Percentiles rank a stretch among this genome's conserved stretches.
Conservation (phyloP, 2,888 invertebrate genomes). For the Troilus luridus region DNA sequence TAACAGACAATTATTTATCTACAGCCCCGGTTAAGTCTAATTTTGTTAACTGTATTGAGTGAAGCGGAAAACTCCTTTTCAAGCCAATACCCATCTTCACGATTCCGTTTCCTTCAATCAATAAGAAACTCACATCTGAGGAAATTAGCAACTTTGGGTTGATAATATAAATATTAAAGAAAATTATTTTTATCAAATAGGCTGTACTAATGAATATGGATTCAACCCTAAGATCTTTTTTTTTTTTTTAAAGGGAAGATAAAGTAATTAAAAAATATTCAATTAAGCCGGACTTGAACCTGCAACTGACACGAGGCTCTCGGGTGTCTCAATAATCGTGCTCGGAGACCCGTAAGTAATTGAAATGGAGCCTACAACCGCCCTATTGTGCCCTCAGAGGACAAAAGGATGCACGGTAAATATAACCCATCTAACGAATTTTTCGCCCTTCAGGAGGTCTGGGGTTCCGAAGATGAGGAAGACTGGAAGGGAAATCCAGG, state of each 20-base stretch:
- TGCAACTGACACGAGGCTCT: neutral
- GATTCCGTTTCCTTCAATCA: too few relatives aligned
- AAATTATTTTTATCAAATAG: too few relatives aligned
- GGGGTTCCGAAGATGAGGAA: neutral
- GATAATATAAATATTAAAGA: too few relatives aligned
- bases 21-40: too few relatives aligned
- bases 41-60: too few relatives aligned
- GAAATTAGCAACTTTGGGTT: too few relatives aligned
- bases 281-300: neutral
- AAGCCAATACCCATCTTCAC: too few relatives aligned
- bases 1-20: too few relatives aligned
- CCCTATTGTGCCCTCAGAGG: neutral
- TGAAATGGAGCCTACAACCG: constrained; percentile 16
- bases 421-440: constrained; percentile 43
- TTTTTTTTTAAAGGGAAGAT: neutral
- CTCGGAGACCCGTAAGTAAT: constrained; percentile 18
- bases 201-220: too few relatives aligned
- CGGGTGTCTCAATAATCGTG: neutral
- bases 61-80: too few relatives aligned
- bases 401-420: constrained; percentile 48
- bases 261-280: neutral
- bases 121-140: too few relatives aligned
- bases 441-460: neutral
- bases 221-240: too few relatives aligned
- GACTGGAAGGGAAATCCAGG: neutral